These are phyloP conservation scores for Hypomecis punctinalis DNA, from an alignment of 2,888 invertebrate species.

Conservation along the genomic window DNA sequence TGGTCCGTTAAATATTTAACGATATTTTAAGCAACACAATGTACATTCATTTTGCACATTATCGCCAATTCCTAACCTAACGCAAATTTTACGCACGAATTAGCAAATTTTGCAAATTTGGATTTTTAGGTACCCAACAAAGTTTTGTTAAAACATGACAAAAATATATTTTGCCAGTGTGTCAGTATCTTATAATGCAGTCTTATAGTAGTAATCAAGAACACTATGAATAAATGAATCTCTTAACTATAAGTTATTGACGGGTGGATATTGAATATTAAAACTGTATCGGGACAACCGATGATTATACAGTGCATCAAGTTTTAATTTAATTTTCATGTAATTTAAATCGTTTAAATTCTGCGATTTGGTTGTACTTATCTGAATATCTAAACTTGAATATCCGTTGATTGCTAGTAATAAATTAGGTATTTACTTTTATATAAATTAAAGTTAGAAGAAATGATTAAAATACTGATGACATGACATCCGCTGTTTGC, in stretches of 20 bases:
- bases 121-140: too few relatives aligned
- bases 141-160: neutral
- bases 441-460: neutral
- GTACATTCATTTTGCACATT: too few relatives aligned
- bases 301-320: constrained; percentile 29
- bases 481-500: constrained; percentile 3
- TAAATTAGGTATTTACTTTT: neutral
- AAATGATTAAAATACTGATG: neutral
- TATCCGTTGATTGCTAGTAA: neutral
- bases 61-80: too few relatives aligned
- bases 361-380: constrained; percentile 5
- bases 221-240: constrained; percentile 75
- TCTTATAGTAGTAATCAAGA: constrained; percentile 52
- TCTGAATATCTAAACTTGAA: neutral
- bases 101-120: too few relatives aligned
- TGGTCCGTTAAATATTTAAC: too few relatives aligned
- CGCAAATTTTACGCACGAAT: too few relatives aligned
- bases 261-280: constrained; percentile 63
- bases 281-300: constrained; percentile 39
- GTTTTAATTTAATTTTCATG: constrained; percentile 36
- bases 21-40: too few relatives aligned
- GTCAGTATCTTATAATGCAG: constrained; percentile 16
- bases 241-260: constrained; percentile 65
- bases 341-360: constrained; percentile 11
- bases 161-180: constrained; percentile 5